phyloP scores from a whole-genome alignment of 1,140 invertebrate species.

The Conus ventricosus region DNA sequence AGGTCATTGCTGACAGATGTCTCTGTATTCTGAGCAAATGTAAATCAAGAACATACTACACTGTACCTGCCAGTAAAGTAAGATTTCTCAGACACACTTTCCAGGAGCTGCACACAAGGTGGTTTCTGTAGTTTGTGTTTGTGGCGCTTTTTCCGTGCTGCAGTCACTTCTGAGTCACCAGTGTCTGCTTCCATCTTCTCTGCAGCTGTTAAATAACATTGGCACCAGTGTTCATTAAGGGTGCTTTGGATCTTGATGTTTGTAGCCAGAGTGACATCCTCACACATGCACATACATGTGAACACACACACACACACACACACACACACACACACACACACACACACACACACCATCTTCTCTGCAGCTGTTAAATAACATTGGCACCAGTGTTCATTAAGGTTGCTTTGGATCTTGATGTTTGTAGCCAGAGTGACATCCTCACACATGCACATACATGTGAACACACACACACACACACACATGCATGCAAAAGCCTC shows the following conservation, averaged over 20 bases:
- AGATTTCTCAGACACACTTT: background rate
- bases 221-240: no score
- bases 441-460: no score
- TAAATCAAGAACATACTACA: no score
- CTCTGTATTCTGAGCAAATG: no score
- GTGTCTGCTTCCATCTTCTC: background rate
- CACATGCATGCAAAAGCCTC: background rate
- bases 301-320: background rate
- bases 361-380: background rate
- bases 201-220: background rate
- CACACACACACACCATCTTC: background rate
- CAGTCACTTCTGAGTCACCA: background rate
- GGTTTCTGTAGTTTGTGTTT: slow-evolving; percentile 1
- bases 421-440: background rate
- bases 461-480: no score
- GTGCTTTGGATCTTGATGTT: no score
- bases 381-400: no score
- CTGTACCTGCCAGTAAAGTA: slow-evolving; percentile 28
- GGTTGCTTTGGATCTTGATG: no score
- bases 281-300: background rate
- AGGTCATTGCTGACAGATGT: no score
- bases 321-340: background rate
- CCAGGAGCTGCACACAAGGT: slow-evolving; percentile 15
- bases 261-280: background rate
- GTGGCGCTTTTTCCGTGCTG: background rate